phyloP scores from a whole-genome alignment of 2,888 invertebrate genomes.

The Odontothrips loti region DNA sequence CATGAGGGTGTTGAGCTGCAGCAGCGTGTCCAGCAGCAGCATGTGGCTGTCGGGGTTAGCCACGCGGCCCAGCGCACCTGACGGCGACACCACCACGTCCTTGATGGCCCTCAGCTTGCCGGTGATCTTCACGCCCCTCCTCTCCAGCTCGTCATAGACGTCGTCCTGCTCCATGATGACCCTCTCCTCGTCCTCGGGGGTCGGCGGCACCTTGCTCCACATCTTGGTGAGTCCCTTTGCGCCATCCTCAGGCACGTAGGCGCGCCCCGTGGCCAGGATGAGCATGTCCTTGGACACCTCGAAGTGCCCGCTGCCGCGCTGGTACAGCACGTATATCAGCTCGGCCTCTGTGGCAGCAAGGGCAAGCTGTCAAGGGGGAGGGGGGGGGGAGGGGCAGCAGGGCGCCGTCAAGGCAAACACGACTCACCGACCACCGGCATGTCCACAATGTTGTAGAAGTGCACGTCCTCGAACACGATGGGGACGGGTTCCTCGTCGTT shows the following conservation, averaged over 20 bases:
- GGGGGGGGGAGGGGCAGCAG: neutral
- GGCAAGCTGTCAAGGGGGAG: no score
- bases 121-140: neutral
- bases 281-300: conserved; percentile 19
- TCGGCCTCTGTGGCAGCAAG: neutral
- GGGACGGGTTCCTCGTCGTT: conserved; percentile 42
- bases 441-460: conserved; percentile 43
- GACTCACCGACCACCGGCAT: neutral
- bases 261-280: neutral
- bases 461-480: conserved; percentile 54
- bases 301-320: conserved; percentile 23
- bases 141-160: neutral
- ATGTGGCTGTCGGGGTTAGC: neutral
- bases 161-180: neutral
- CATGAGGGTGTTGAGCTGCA: neutral
- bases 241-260: neutral
- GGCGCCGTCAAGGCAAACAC: neutral
- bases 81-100: neutral
- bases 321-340: neutral
- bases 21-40: neutral
- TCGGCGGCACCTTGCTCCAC: neutral
- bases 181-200: neutral
- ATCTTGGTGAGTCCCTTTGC: neutral
- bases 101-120: conserved; percentile 1
- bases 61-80: neutral